phyloP scores from a whole-genome alignment of 2,113 vertebrate genomes.

The Progne subis region DNA sequence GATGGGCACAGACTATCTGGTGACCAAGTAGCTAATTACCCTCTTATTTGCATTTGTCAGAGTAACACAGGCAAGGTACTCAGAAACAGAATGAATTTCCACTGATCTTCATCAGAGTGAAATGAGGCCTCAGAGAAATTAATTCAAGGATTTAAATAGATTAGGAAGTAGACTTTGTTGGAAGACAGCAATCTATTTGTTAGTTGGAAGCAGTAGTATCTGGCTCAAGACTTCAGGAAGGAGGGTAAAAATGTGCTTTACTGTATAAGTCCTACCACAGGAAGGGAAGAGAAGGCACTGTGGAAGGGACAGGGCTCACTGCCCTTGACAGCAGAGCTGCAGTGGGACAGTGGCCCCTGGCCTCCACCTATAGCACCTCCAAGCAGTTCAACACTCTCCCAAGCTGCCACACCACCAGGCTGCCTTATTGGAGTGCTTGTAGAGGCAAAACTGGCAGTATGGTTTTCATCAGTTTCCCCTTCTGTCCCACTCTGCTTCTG shows the following conservation, averaged over 20 bases:
- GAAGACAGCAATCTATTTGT: background rate
- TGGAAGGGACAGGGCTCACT: background rate
- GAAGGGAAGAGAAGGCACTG: background rate
- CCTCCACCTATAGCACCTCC: background rate
- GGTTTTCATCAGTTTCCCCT: background rate
- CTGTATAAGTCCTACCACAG: background rate
- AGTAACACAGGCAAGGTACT: background rate
- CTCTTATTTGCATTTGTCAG: background rate
- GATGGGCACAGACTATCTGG: background rate
- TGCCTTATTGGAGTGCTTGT: background rate
- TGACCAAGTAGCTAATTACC: background rate
- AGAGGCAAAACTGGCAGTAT: background rate
- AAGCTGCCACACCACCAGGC: background rate
- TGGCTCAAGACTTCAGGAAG: background rate
- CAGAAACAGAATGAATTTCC: constrained; percentile 15
- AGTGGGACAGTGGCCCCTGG: background rate
- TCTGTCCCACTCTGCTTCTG: background rate
- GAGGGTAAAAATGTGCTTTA: background rate
- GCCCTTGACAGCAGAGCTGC: too few relatives aligned
- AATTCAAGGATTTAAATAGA: background rate
- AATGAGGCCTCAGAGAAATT: background rate
- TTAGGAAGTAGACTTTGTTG: background rate
- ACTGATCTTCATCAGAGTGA: background rate
- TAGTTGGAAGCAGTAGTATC: background rate
- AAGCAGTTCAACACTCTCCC: background rate